Evolutionary conservation across 2,888 invertebrate species (phyloP).

Genomic region (Cataglyphis livida): DNA sequence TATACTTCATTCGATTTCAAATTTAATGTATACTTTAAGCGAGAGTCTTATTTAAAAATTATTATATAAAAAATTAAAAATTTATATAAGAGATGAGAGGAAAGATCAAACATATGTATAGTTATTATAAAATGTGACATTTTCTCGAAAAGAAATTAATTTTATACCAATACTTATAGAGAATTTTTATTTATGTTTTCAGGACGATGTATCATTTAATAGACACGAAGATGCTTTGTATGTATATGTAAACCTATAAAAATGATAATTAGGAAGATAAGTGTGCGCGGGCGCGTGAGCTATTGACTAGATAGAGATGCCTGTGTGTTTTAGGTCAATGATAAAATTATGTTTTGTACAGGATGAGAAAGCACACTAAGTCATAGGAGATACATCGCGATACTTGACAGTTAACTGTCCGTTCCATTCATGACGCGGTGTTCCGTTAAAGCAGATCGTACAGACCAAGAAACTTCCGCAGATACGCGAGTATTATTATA

Average conservation of each 20-base stretch:
- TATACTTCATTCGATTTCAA: background rate
- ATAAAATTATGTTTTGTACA: background rate
- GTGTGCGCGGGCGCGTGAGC: background rate
- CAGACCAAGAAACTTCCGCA: slow-evolving; percentile 10
- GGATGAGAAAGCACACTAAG: slow-evolving; percentile 22
- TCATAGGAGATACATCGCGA: slow-evolving; percentile 11
- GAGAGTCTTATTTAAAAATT: background rate
- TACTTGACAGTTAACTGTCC: slow-evolving; percentile 36
- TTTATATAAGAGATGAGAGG: background rate
- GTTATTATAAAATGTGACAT: background rate
- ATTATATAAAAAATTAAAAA: background rate
- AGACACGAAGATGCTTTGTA: background rate
- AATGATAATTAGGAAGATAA: slow-evolving; percentile 45
- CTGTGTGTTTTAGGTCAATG: slow-evolving; percentile 34
- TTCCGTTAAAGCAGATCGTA: slow-evolving; percentile 33
- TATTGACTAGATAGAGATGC: background rate
- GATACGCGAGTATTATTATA: slow-evolving; percentile 40
- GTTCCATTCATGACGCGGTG: slow-evolving; percentile 36
- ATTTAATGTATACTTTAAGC: background rate
- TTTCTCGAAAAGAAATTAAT: background rate
- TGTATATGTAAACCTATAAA: slow-evolving; percentile 16
- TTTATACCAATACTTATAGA: background rate
- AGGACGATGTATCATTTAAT: background rate
- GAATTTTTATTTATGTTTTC: background rate
- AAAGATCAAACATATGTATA: background rate